Evolutionary conservation across 2,888 invertebrate genomes (phyloP), one percentile per base, ranked within the genome.

Genomic region (Dilophus febrilis): DNA sequence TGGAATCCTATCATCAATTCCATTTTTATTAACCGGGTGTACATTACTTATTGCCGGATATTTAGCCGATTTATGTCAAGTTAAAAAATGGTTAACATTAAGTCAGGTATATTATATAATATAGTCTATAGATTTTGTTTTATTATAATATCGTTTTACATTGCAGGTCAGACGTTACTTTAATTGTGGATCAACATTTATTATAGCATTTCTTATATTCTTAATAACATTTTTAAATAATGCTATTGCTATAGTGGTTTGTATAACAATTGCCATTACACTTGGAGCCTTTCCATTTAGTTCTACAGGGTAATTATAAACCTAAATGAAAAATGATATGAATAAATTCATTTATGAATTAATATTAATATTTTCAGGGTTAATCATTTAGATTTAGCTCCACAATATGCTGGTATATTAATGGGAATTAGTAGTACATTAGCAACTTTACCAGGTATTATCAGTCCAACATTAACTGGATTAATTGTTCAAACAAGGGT

Each of bases 201-300:
- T 65, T 1, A 90, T 92, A 70, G 82, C 88, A 0, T 63, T 87
- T 29, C 90, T 91, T 59, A 86, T 90, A 82, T 65, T 86, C 43
- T 66, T 74, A 0, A 83, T 88, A 0, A 84, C 86, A 2, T 85
- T 80, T 53, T 65, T 82, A 4, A 58, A 73, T 27, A 68, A 76
- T 2, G 71, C 81, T 13, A 65, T 68, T 0, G 72, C 74, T 30
- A 77, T 83, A 32, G 69, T 88, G n/a, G 66, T 76, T n/a, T 88
- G 76, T 56, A 71, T 92, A 27, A 84, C 87, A 1, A 68, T 88
- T 36, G 88, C 90, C 1, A 87, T 91, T 1, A 91, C 91, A 0
- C 65, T 90, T 2, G 91, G 92, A 1, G 86, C 90, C 0, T 87
- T 91, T 57, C 86, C 90, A 1, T 91, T 90, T 88, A 79, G 87